Conservation (phyloP, 2,113 vertebrate genomes). For the Alectura lathami region DNA sequence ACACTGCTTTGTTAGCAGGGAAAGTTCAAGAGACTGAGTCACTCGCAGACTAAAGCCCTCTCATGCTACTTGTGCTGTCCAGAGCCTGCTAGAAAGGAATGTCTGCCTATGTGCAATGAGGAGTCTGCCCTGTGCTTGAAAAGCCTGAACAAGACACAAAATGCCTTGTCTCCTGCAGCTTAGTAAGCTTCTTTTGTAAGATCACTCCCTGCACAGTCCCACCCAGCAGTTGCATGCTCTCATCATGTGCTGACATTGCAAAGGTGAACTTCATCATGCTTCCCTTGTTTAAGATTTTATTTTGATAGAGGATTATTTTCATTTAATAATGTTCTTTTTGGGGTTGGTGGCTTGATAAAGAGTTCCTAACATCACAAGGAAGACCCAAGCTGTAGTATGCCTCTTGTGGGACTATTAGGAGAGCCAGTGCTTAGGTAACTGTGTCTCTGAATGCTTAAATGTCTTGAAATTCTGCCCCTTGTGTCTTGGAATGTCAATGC, state of each 20-base stretch:
- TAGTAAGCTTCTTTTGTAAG: not conserved
- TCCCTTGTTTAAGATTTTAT: not conserved
- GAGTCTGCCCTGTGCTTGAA: not conserved
- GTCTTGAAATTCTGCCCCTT: not conserved
- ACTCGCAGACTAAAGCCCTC: not conserved
- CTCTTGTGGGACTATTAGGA: not conserved
- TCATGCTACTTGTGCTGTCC: not conserved
- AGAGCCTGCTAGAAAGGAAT: not conserved
- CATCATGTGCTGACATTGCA: not conserved
- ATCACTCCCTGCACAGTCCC: not conserved
- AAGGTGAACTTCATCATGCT: not conserved
- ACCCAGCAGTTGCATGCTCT: not conserved
- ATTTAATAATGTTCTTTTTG: not conserved
- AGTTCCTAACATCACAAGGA: not conserved
- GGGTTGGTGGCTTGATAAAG: not conserved
- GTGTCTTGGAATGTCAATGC: not conserved
- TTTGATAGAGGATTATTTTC: not conserved
- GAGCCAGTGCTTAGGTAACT: not conserved
- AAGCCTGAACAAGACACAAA: not conserved
- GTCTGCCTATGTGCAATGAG: not conserved
- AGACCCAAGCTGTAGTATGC: not conserved
- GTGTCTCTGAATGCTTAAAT: not conserved
- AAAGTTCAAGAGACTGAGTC: not conserved
- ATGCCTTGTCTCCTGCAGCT: not conserved
- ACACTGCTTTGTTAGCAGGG: not conserved